phyloP scores from a whole-genome alignment of 2,797 vertebrate genomes.

The Phoxinus dragarum region DNA sequence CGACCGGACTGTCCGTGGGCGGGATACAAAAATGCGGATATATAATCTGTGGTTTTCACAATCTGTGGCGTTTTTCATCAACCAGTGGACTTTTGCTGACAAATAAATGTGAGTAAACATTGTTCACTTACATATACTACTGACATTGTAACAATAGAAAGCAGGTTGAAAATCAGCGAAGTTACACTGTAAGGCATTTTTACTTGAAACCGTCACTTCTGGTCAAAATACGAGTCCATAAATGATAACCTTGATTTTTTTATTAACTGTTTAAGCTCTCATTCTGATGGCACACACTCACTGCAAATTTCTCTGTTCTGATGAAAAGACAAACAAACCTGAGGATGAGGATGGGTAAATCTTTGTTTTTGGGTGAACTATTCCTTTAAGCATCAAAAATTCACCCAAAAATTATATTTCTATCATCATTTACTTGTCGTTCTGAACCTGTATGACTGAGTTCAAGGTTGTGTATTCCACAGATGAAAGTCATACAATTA shows the following conservation, averaged over 20 bases:
- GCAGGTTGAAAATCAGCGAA: neutral
- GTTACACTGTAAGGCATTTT: neutral
- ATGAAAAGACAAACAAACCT: neutral
- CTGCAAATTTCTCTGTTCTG: neutral
- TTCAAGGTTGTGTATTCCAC: no score
- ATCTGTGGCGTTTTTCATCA: no score
- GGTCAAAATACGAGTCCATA: neutral
- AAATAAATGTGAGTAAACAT: neutral
- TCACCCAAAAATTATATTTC: neutral
- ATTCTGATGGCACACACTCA: neutral
- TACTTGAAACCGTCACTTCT: neutral
- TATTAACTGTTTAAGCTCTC: neutral
- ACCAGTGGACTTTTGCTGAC: neutral
- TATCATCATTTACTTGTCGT: neutral
- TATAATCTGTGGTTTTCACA: no score
- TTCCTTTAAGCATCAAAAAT: neutral
- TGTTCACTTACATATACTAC: neutral
- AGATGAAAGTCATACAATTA: no score
- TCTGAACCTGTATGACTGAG: neutral
- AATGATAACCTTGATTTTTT: neutral
- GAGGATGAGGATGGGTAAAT: neutral
- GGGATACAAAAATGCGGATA: neutral
- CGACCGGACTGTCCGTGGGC: neutral
- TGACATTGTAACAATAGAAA: neutral
- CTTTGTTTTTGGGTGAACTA: neutral